Evolutionary conservation across 2,797 vertebrate species (phyloP).

Genomic region (Pipistrellus pygmaeus): DNA sequence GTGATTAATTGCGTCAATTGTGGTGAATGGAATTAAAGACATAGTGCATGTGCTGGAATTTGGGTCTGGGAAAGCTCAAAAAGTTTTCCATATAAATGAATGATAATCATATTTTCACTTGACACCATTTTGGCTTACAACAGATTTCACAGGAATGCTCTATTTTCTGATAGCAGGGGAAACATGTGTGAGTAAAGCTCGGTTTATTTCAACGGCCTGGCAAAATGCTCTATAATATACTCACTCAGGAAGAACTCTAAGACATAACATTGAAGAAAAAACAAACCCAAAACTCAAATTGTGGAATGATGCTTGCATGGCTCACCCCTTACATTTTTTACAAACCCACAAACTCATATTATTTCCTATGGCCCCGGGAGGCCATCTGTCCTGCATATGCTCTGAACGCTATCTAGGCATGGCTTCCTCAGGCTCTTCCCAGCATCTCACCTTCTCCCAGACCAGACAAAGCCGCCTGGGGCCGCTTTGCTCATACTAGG

Average conservation of each 20-base stretch:
- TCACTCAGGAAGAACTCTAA: background rate
- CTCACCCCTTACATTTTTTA: background rate
- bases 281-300: background rate
- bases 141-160: background rate
- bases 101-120: background rate
- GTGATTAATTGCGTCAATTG: background rate
- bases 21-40: background rate
- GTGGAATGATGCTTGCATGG: accelerated
- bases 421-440: background rate
- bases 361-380: background rate
- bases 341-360: background rate
- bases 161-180: background rate
- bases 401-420: background rate
- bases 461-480: background rate
- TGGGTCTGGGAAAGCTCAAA: background rate
- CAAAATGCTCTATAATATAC: accelerated
- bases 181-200: too few relatives aligned
- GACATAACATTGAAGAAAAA: background rate
- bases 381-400: background rate
- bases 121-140: background rate
- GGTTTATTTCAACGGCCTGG: background rate
- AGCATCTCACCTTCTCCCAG: background rate
- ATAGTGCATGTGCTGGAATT: background rate
- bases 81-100: background rate
- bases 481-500: background rate